Evolutionary conservation across 2,113 vertebrate genomes (phyloP).

Genomic region (Apeltes quadracus): DNA sequence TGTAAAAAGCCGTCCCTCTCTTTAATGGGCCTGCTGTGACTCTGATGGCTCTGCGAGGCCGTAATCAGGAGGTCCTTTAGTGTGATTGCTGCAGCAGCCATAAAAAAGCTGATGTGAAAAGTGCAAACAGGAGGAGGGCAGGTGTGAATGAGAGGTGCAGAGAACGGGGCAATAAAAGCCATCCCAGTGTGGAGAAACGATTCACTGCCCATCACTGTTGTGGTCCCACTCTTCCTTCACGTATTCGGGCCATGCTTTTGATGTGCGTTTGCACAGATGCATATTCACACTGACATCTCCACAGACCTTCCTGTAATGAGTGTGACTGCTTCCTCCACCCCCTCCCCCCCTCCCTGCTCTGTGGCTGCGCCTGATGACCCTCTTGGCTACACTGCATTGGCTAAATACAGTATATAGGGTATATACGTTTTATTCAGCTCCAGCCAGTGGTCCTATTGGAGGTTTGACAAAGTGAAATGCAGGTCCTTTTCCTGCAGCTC

Average conservation of each 20-base stretch:
- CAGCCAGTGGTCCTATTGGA: background rate
- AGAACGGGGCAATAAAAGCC: background rate
- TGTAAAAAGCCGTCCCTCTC: slow-evolving; percentile 7
- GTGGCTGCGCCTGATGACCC: slow-evolving; percentile 21
- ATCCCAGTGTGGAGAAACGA: background rate
- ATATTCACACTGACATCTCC: slow-evolving; percentile 30
- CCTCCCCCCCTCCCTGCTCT: too few relatives aligned
- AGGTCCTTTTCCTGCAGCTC: slow-evolving; percentile 20
- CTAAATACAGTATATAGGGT: too few relatives aligned
- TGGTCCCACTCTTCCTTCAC: background rate
- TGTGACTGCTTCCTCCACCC: background rate
- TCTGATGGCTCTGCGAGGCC: slow-evolving; percentile 34
- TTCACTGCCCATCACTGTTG: background rate
- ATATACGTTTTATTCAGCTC: too few relatives aligned
- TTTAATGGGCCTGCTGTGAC: slow-evolving; percentile 32
- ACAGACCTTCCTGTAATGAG: slow-evolving; percentile 61
- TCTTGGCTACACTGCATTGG: too few relatives aligned
- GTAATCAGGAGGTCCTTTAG: slow-evolving; percentile 18
- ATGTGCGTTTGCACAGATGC: slow-evolving; percentile 40
- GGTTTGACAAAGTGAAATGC: slow-evolving; percentile 6
- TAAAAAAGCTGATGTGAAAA: slow-evolving; percentile 19
- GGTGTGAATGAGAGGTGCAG: background rate
- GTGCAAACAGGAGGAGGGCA: background rate
- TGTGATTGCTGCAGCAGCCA: slow-evolving; percentile 45
- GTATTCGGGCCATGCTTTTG: slow-evolving; percentile 16